A percentile compares a stretch with the other conserved stretches of the same genome.
Evolutionary conservation across 2,888 invertebrate genomes (phyloP).

Genomic region (Branchipolynoe longqiensis): DNA sequence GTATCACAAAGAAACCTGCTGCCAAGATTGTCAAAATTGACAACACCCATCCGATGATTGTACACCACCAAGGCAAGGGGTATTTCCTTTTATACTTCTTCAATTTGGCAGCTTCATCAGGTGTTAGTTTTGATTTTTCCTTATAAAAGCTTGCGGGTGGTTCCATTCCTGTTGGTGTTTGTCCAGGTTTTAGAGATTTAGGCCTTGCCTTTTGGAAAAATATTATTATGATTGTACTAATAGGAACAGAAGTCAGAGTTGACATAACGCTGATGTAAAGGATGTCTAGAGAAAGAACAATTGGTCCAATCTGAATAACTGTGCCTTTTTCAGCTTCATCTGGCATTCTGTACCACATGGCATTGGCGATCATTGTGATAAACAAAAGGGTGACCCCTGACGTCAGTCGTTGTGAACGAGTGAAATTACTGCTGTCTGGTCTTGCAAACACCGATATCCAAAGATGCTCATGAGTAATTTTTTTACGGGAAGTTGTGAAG

Average conservation of each 20-base stretch:
- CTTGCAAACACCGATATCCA: conserved; percentile 61
- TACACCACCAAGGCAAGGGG: conserved; percentile 63
- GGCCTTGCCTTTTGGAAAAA: conserved; percentile 79
- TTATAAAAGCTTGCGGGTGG: background rate
- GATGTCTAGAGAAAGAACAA: conserved; percentile 31
- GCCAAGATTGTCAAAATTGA: conserved; percentile 70
- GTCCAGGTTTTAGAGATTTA: conserved; percentile 59
- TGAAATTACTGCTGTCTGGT: conserved; percentile 54
- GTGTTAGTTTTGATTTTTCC: background rate
- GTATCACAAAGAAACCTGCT: conserved; percentile 81
- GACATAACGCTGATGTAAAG: conserved; percentile 56
- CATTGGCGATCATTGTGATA: conserved; percentile 72
- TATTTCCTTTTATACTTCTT: conserved; percentile 40
- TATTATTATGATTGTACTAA: conserved; percentile 78
- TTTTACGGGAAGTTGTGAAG: conserved; percentile 67
- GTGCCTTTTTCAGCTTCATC: background rate
- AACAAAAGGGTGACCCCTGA: conserved; percentile 72
- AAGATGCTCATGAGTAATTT: conserved; percentile 60
- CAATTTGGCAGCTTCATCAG: background rate
- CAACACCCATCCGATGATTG: conserved; percentile 63
- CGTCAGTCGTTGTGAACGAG: conserved; percentile 69
- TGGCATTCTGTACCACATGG: conserved; percentile 69
- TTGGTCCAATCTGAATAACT: conserved; percentile 52
- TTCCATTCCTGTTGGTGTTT: background rate
- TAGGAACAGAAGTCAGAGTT: conserved; percentile 77